phyloP scores from a whole-genome alignment of 2,888 invertebrate genomes.

The Sesamia inferens region DNA sequence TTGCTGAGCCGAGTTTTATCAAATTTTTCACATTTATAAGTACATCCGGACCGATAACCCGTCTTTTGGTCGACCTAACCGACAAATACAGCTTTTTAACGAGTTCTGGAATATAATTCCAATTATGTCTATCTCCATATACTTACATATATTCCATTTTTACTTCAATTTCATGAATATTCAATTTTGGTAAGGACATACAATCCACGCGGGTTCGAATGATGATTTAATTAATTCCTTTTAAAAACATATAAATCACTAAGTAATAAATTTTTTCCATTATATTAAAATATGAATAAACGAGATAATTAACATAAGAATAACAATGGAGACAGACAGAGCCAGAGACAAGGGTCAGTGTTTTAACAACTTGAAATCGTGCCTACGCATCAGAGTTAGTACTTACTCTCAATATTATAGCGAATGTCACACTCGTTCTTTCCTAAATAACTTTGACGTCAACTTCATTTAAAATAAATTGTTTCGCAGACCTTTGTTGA shows the following conservation, averaged over 20 bases:
- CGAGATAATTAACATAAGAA: background rate
- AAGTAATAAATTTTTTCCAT: too few species aligned
- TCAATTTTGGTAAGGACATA: background rate
- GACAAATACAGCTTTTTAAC: constrained; percentile 27
- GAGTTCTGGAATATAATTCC: constrained; percentile 28
- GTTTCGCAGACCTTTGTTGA: constrained; percentile 10
- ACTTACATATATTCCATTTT: constrained; percentile 18
- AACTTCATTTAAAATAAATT: constrained; percentile 24
- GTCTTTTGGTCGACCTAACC: constrained; percentile 26
- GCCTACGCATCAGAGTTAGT: background rate
- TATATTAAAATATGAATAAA: background rate
- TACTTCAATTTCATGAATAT: constrained; percentile 21
- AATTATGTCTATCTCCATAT: constrained; percentile 19
- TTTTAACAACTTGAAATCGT: background rate
- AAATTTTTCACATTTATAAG: constrained; percentile 50
- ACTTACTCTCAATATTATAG: background rate
- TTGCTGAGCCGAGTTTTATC: constrained; percentile 54
- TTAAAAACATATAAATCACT: background rate
- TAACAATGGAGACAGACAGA: background rate
- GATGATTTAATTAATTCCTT: background rate
- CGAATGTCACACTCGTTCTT: background rate
- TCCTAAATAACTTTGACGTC: background rate
- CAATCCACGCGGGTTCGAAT: background rate
- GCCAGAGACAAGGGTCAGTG: background rate
- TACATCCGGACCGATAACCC: constrained; percentile 67